phyloP scores from a whole-genome alignment of 2,113 vertebrate genomes.

The Phycodurus eques region DNA sequence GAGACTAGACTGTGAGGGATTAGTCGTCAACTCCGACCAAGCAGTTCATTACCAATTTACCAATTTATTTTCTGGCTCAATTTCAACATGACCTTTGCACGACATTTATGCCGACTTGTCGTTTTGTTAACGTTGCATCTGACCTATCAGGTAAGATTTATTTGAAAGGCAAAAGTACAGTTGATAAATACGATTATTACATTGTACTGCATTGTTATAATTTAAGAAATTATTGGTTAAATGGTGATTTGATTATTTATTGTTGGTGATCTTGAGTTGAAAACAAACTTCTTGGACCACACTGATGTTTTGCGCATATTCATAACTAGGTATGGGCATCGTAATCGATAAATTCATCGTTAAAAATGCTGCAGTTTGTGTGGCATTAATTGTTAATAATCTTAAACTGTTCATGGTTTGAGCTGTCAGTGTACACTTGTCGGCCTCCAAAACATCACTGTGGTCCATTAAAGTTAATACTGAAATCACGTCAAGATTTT shows the following conservation, averaged over 20 bases:
- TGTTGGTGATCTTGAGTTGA: not conserved
- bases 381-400: not conserved
- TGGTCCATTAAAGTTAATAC: not conserved
- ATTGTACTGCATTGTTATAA: not conserved
- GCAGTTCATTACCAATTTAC: not conserved
- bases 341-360: not conserved
- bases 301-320: conserved; percentile 12
- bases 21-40: not conserved
- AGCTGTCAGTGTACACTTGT: not conserved
- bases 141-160: conserved; percentile 1
- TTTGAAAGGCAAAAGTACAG: not conserved
- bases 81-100: not conserved
- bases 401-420: not conserved
- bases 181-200: not conserved
- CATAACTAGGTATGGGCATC: not conserved
- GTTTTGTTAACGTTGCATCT: conserved; percentile 2
- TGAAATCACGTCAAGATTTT: conserved; percentile 14
- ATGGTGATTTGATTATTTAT: not conserved
- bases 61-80: not conserved
- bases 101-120: not conserved
- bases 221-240: not conserved
- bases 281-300: not conserved
- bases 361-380: not conserved
- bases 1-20: not conserved
- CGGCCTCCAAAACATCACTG: not conserved